Percentiles rank a stretch among this genome's conserved stretches.
phyloP scores from a whole-genome alignment of 2,888 invertebrate species.

The Rotaria macrura region DNA sequence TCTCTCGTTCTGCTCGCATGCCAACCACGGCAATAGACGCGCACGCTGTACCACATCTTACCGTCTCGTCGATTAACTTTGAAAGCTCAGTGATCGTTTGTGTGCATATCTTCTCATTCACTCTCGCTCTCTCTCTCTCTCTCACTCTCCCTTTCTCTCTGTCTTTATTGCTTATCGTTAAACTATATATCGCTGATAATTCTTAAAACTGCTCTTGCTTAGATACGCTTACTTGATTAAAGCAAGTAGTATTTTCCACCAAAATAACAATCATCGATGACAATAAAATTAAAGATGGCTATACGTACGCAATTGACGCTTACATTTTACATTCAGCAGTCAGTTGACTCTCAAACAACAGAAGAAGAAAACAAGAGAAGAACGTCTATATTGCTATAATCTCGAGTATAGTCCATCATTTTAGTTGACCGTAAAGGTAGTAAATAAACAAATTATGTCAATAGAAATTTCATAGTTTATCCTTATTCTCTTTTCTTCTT shows the following conservation, averaged over 20 bases:
- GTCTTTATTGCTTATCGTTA: not conserved
- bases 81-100: not conserved
- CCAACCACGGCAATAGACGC: not conserved
- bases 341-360: not conserved
- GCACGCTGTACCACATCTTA: not conserved
- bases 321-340: not conserved
- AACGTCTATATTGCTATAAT: not conserved
- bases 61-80: not conserved
- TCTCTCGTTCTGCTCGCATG: slow-evolving; percentile 10
- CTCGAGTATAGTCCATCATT: not conserved
- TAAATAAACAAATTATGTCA: not conserved
- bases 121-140: not conserved
- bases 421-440: not conserved
- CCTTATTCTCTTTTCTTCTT: not conserved
- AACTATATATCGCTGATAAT: not conserved
- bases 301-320: not conserved
- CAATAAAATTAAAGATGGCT: not conserved
- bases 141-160: too few relatives aligned
- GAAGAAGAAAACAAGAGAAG: not conserved
- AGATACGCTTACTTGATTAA: not conserved
- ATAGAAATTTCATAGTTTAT: not conserved
- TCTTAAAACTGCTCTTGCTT: not conserved
- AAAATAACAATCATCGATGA: not conserved
- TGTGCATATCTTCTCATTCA: not conserved
- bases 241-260: not conserved